Conservation (phyloP, 92 coral and sea anemone species). For the Zoanthus sociatus region DNA sequence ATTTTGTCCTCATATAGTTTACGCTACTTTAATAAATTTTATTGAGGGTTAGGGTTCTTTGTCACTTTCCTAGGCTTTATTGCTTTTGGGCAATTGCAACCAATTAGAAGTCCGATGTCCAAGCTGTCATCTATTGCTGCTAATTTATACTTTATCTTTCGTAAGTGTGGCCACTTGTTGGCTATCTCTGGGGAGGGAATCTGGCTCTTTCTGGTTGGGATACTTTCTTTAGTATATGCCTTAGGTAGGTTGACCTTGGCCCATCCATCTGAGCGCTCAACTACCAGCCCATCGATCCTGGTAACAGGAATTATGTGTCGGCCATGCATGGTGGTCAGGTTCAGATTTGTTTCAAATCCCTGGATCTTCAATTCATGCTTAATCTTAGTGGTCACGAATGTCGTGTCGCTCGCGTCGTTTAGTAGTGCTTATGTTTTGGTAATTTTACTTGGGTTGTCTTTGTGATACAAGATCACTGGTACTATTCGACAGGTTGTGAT, state of each 20-base stretch:
- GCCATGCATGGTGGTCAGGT: conserved; percentile 57
- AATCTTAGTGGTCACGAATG: conserved; percentile 14
- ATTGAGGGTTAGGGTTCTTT: too few species aligned
- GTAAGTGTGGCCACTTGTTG: conserved; percentile 33
- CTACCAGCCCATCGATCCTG: conserved; percentile 35
- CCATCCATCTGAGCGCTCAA: neutral
- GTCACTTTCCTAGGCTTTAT: neutral
- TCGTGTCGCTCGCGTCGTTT: conserved; percentile 61
- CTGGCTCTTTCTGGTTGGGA: conserved; percentile 33
- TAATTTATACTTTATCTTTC: neutral
- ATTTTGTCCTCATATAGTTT: too few species aligned
- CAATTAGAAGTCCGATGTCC: neutral
- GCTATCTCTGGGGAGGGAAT: conserved; percentile 39
- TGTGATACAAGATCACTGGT: conserved; percentile 45
- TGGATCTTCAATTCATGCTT: conserved; percentile 11
- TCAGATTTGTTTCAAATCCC: conserved; percentile 12
- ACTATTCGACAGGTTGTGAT: conserved; percentile 45
- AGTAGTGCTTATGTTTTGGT: conserved; percentile 43
- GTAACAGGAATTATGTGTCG: conserved; percentile 34
- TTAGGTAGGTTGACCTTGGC: conserved; percentile 27
- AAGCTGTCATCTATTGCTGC: neutral
- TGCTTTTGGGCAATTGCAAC: conserved; percentile 1
- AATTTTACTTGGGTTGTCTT: conserved; percentile 28
- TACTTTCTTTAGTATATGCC: conserved; percentile 10
- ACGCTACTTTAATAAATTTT: too few species aligned